These are phyloP conservation scores for Furnarius figulus DNA, from an alignment of 2,113 vertebrate genomes.

Conservation along the genomic window DNA sequence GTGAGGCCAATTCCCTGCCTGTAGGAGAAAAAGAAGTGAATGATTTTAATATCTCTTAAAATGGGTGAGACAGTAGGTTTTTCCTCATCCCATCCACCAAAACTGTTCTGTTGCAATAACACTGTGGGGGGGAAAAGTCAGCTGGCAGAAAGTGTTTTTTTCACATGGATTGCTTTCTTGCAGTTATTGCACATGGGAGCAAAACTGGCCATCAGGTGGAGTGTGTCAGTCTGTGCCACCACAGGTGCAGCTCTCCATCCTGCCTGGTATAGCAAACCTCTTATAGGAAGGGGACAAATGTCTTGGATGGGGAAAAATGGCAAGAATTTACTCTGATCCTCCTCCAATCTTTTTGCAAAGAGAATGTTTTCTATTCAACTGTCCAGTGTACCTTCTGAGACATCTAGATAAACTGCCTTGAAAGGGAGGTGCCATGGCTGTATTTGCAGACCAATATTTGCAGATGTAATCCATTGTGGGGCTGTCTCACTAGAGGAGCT, in stretches of 20 bases:
- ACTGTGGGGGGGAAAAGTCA: background rate
- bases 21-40: background rate
- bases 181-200: background rate
- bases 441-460: background rate
- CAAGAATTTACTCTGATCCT: background rate
- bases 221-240: background rate
- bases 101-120: background rate
- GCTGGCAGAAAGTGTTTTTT: background rate
- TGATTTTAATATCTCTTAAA: background rate
- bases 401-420: background rate
- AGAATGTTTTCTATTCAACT: background rate
- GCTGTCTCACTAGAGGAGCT: background rate
- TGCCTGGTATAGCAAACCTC: background rate
- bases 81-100: background rate
- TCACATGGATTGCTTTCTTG: rapidly evolving
- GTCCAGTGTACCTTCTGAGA: background rate
- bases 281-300: background rate
- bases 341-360: background rate
- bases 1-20: background rate
- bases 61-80: background rate
- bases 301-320: background rate
- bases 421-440: background rate
- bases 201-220: background rate
- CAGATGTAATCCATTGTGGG: background rate
- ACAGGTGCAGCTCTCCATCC: rapidly evolving